Conservation (phyloP, 35 echinoderm and acorn worm genomes). For the Patiria miniata region DNA sequence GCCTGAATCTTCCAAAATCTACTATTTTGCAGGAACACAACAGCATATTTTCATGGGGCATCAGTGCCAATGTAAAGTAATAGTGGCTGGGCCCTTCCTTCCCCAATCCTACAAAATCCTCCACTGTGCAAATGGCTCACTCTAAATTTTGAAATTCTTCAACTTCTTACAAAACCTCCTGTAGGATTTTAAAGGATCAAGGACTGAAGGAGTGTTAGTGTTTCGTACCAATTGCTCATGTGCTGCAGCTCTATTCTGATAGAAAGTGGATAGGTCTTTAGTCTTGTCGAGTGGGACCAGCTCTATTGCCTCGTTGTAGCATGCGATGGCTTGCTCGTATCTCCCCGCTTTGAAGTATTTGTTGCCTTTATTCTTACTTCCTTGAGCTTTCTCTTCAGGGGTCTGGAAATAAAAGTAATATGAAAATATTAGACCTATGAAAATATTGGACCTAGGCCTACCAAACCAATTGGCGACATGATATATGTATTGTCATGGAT, state of each 20-base stretch:
- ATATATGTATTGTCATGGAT: neutral
- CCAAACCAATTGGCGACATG: too few species aligned
- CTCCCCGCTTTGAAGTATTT: conserved; percentile 89
- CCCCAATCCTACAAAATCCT: too few species aligned
- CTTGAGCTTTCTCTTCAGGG: conserved; percentile 81
- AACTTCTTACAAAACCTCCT: too few species aligned
- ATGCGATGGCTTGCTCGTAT: conserved; percentile 79
- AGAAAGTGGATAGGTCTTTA: conserved; percentile 83
- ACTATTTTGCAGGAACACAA: too few species aligned
- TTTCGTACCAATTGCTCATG: conserved; percentile 85
- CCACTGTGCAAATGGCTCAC: too few species aligned
- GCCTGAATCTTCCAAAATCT: too few species aligned
- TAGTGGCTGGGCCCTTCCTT: too few species aligned
- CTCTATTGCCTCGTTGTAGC: conserved; percentile 83
- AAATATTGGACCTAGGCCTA: neutral
- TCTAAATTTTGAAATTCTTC: too few species aligned
- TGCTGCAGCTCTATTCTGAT: conserved; percentile 88
- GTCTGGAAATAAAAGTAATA: conserved; percentile 53
- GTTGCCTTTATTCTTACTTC: conserved; percentile 87
- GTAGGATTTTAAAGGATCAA: too few species aligned
- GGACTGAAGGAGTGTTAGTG: too few species aligned
- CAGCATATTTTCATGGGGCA: too few species aligned
- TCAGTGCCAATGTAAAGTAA: too few species aligned
- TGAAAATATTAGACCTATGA: neutral
- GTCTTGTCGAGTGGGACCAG: conserved; percentile 73